Evolutionary conservation across 2,113 vertebrate species (phyloP).

Genomic region (Entomyzon cyanotis): DNA sequence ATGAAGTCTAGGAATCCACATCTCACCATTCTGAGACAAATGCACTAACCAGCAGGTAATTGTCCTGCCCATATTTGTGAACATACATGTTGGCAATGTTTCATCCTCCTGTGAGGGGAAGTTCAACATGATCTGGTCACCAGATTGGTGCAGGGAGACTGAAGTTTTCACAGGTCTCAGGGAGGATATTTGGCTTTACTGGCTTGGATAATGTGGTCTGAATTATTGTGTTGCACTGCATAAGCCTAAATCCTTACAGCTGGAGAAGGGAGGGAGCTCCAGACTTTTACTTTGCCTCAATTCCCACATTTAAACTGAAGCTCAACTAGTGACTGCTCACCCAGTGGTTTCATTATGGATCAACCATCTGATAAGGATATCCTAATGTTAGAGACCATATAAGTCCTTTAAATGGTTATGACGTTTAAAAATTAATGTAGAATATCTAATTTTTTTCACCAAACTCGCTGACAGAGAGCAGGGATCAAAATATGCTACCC

Average conservation of each 20-base stretch:
- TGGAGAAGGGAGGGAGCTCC: background rate
- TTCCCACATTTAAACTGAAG: background rate
- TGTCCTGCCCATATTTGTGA: background rate
- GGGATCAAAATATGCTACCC: background rate
- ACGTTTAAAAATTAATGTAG: background rate
- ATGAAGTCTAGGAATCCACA: background rate
- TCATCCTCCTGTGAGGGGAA: rapidly evolving
- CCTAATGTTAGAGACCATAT: background rate
- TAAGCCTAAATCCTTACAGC: background rate
- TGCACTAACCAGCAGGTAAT: background rate
- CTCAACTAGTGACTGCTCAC: background rate
- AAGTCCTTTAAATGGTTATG: background rate
- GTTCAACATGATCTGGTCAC: background rate
- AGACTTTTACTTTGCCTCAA: background rate
- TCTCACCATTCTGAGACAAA: background rate
- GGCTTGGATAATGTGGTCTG: background rate
- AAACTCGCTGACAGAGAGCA: background rate
- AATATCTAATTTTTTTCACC: background rate
- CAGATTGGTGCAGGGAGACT: background rate
- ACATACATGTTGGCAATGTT: background rate
- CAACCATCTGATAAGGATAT: background rate
- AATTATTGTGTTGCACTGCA: background rate
- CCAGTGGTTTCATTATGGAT: background rate
- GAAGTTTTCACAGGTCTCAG: background rate
- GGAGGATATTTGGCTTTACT: background rate